Evolutionary conservation across 1,140 invertebrate species (phyloP), one percentile per base, ranked within the genome.

Genomic region (Aphelenchoides avenae): DNA sequence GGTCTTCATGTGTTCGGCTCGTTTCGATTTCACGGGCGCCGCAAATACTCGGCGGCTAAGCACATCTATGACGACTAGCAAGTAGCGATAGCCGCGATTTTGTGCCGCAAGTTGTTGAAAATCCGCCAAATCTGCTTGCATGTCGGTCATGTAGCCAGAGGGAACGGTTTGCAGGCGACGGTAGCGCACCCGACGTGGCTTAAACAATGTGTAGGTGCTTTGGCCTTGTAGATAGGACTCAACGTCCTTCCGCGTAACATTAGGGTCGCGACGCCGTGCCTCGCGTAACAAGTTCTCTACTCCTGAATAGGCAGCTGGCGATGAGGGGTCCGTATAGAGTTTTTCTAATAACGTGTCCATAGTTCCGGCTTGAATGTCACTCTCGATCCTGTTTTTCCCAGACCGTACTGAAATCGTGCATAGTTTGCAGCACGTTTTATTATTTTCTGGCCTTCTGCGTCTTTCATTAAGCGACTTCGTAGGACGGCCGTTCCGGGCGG

Each of bases 91-190:
- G 0, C 44, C 61, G 3, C 39, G 34, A 30, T 61, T 61, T 11
- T 56, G n/a, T 0, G 22, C 4, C 6, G 22, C 11, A 1, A 61
- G 7, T 5, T 57, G 42, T 13, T 61, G 39, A 24, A 61, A 46
- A 29, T 51, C 49, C 5, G 61, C 59, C 24, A 61, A 26, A 33
- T 61, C 59, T 18, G 37, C 55, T 15, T 61, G 59, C 3, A 64
- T 24, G 27, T 61, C 61, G 22, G 61, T 64, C 20, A 57, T 11
- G 30, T 43, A 65, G 15, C 59, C 59, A 6, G 58, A n/a, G 3
- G 58, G 59, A 1, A 66, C n/a, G 5, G 53, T 54, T 41, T 22
- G 15, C 2, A 34, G 36, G 9, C 58, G 13, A 1, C 4, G 31
- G 24, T 55, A 66, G 22, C 26, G 15, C 15, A 29, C 18, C 2